Evolutionary conservation across 2,797 vertebrate genomes (phyloP).

Genomic region (Onychomys arenicola): DNA sequence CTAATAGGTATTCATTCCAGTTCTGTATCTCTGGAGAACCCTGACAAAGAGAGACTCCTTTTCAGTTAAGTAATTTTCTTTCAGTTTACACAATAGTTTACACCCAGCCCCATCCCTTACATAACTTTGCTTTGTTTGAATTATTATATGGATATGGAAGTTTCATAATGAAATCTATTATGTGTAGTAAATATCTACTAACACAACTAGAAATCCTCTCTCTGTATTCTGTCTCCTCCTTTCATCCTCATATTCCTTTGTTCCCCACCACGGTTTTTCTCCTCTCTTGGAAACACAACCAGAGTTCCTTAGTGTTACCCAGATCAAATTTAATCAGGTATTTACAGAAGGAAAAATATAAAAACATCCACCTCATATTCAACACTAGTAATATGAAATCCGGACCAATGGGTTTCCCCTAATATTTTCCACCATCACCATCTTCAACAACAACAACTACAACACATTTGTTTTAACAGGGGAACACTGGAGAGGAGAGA

Average conservation of each 20-base stretch:
- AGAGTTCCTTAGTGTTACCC: neutral
- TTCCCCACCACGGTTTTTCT: too few relatives aligned
- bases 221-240: neutral
- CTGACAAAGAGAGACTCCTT: neutral
- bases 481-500: neutral
- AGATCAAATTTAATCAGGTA: neutral
- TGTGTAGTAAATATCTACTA: neutral
- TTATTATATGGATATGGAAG: neutral
- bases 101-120: neutral
- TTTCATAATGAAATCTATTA: neutral
- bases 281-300: neutral
- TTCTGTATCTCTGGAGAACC: neutral
- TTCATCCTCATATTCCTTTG: too few relatives aligned
- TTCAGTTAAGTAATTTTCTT: neutral
- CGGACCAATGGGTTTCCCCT: neutral
- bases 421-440: neutral
- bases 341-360: neutral
- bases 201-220: neutral
- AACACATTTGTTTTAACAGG: neutral
- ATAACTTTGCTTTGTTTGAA: neutral
- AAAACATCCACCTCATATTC: neutral
- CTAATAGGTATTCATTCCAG: neutral
- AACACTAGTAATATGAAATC: neutral
- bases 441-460: neutral
- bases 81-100: neutral